These are phyloP conservation scores for Catharus minimus DNA, from an alignment of 2,113 vertebrate species.

Conservation along the genomic window DNA sequence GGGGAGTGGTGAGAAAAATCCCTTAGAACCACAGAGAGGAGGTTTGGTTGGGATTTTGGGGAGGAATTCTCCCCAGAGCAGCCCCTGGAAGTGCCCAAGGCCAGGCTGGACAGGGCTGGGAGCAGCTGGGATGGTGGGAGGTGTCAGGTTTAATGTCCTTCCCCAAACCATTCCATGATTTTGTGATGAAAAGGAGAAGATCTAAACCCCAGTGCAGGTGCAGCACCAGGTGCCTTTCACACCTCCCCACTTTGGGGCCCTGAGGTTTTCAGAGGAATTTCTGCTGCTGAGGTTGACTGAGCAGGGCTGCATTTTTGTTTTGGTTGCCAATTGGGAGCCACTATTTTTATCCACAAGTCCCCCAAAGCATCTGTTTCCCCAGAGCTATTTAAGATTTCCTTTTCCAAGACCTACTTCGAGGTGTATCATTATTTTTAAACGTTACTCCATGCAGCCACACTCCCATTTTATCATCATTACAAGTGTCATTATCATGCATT, in stretches of 20 bases:
- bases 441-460: slow-evolving; percentile 24
- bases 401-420: slow-evolving; percentile 49
- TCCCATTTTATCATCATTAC: slow-evolving; percentile 24
- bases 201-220: not conserved
- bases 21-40: no score
- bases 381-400: slow-evolving; percentile 29
- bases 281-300: not conserved
- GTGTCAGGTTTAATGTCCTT: not conserved
- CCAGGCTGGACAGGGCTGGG: not conserved
- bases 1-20: not conserved
- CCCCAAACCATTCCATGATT: accelerated
- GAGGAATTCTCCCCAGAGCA: not conserved
- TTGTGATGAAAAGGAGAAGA: accelerated
- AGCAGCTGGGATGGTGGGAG: accelerated
- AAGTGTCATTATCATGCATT: not conserved
- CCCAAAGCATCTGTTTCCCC: slow-evolving; percentile 64
- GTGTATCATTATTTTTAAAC: slow-evolving; percentile 50
- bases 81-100: not conserved
- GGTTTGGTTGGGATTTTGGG: not conserved
- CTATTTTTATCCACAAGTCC: slow-evolving; percentile 52
- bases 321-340: slow-evolving; percentile 38
- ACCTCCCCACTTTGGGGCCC: not conserved
- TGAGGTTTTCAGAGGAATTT: not conserved
- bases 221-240: not conserved
- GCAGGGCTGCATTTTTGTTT: slow-evolving; percentile 20